These are phyloP conservation scores for Diplosoma virens DNA, from an alignment of 23 tunicate genomes.

Conservation along the genomic window DNA sequence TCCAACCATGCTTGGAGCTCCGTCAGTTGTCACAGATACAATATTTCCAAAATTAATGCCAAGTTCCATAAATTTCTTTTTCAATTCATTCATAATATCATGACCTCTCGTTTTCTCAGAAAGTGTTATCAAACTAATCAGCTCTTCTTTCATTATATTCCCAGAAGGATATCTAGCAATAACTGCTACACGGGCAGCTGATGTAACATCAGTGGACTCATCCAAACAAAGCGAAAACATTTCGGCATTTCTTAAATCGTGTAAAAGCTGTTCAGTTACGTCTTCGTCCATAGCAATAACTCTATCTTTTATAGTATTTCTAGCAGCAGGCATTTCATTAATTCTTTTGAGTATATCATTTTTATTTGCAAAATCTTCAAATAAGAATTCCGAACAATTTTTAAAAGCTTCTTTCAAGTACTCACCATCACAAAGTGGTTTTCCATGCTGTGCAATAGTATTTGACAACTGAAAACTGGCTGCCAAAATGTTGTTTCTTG, in stretches of 20 bases:
- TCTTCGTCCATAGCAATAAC: conserved; percentile 40
- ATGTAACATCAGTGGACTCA: conserved; percentile 37
- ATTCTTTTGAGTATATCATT: conserved; percentile 41
- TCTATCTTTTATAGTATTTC: conserved; percentile 35
- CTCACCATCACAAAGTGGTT: conserved; percentile 52
- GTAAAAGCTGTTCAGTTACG: conserved; percentile 42
- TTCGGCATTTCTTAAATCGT: conserved; percentile 24
- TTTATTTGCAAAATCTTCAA: conserved; percentile 55
- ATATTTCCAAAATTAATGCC: conserved; percentile 15
- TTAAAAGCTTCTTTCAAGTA: conserved; percentile 43
- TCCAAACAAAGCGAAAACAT: conserved; percentile 52
- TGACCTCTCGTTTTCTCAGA: conserved; percentile 46
- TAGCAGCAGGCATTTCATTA: conserved; percentile 45
- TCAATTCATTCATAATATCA: conserved; percentile 39
- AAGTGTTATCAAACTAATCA: conserved; percentile 9
- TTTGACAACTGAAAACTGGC: conserved; percentile 33
- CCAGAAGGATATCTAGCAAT: conserved; percentile 43
- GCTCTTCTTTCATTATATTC: conserved; percentile 47
- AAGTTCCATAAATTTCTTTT: conserved; percentile 11
- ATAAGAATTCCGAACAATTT: conserved; percentile 27
- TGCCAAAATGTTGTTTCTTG: conserved; percentile 1
- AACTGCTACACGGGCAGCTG: conserved; percentile 44
- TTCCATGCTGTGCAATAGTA: conserved; percentile 51
- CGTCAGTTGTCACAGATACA: conserved; percentile 30
- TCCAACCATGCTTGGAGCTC: conserved; percentile 39